A percentile compares a stretch with the other conserved stretches of the same genome.
Evolutionary conservation across 1,140 invertebrate species (phyloP).

Genomic region (Kradibia gibbosae): DNA sequence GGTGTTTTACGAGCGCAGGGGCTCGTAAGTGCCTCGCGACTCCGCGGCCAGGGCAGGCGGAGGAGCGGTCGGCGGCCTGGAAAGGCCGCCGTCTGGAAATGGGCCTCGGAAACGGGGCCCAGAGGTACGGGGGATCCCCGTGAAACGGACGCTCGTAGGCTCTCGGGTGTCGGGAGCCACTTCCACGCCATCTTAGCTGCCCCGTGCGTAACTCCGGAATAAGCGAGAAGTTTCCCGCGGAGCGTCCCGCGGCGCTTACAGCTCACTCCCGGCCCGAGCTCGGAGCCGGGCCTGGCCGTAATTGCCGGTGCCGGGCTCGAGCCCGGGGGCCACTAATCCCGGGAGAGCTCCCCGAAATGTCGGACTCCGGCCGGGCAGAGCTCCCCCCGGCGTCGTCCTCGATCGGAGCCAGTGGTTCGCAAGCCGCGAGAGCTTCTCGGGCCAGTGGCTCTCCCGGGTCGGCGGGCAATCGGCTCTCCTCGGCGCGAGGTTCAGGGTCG

Average conservation of each 20-base stretch:
- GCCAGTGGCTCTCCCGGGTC: slow-evolving; percentile 56
- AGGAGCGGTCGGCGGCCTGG: too few species aligned
- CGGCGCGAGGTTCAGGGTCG: slow-evolving; percentile 64
- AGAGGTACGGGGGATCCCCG: too few species aligned
- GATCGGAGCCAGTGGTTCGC: slow-evolving; percentile 7
- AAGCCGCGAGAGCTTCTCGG: slow-evolving; percentile 57
- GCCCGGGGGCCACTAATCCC: background rate
- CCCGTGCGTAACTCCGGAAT: too few species aligned
- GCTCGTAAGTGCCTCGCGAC: background rate
- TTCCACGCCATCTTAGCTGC: too few species aligned
- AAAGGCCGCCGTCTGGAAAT: too few species aligned
- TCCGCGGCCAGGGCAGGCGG: too few species aligned
- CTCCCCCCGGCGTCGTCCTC: slow-evolving; percentile 8
- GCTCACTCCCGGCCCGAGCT: background rate
- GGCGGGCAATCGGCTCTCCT: slow-evolving; percentile 56
- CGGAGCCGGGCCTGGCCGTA: background rate
- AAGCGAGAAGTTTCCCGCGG: too few species aligned
- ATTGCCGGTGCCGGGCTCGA: background rate
- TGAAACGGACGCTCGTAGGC: too few species aligned
- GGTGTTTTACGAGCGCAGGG: slow-evolving; percentile 24
- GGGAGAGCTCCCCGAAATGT: background rate
- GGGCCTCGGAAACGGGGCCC: too few species aligned
- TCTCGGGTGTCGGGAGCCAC: too few species aligned
- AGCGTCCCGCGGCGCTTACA: background rate
- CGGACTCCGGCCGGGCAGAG: background rate